These are phyloP conservation scores for Hypomecis atomaria DNA, from an alignment of 2,888 invertebrate species.

Conservation along the genomic window DNA sequence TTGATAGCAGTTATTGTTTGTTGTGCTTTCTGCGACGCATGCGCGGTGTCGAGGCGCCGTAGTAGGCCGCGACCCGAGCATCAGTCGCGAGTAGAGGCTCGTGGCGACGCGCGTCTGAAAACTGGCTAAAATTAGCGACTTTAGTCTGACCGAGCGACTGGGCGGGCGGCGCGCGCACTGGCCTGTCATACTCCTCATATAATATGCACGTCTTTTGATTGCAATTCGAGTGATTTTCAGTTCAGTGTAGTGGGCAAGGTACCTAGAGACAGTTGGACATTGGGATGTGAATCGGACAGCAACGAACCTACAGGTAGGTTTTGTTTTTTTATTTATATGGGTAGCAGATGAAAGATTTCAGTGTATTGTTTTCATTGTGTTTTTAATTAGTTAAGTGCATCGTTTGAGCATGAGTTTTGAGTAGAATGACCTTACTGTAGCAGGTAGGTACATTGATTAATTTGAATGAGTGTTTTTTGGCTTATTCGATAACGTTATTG, in stretches of 20 bases:
- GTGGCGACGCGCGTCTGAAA: conserved; percentile 61
- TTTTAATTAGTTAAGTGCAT: conserved; percentile 1
- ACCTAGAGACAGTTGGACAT: conserved; percentile 3
- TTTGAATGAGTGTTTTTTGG: no score
- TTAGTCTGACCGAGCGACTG: conserved; percentile 45
- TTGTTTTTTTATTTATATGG: not conserved
- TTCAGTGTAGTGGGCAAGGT: conserved; percentile 18
- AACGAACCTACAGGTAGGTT: conserved; percentile 41
- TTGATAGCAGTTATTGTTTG: conserved; percentile 56
- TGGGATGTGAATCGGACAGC: conserved; percentile 24
- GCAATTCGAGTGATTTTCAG: conserved; percentile 28
- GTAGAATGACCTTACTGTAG: no score
- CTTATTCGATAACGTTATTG: no score
- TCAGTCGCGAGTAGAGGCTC: conserved; percentile 61
- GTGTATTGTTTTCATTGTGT: not conserved
- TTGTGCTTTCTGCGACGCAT: conserved; percentile 63
- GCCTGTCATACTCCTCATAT: conserved; percentile 44
- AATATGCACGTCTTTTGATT: conserved; percentile 49
- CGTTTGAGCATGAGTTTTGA: not conserved
- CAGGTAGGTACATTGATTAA: no score
- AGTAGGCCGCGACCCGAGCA: conserved; percentile 41
- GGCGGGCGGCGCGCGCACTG: conserved; percentile 80
- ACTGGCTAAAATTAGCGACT: conserved; percentile 60
- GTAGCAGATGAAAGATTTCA: not conserved
- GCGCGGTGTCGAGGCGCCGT: conserved; percentile 53